phyloP scores from a whole-genome alignment of 2,888 invertebrate genomes.

The Parapristionchus giblindavisi region DNA sequence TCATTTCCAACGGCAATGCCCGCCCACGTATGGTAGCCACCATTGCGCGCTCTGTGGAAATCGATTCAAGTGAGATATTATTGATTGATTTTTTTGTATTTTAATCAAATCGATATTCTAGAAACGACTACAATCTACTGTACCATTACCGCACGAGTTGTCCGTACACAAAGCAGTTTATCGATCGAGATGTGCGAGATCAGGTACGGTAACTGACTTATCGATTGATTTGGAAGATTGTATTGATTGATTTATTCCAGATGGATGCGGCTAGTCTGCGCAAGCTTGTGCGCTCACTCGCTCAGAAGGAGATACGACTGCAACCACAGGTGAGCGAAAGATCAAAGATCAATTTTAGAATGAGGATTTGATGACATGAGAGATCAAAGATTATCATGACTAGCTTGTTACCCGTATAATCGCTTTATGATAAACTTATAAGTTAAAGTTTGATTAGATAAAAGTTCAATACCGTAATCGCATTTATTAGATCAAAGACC shows the following conservation, averaged over 20 bases:
- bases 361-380: too few species aligned
- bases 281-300: slow-evolving; percentile 54
- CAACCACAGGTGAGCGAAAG: slow-evolving; percentile 31
- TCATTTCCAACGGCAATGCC: too few species aligned
- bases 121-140: slow-evolving; percentile 66
- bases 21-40: too few species aligned
- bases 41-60: slow-evolving; percentile 65
- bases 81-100: neutral
- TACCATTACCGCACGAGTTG: slow-evolving; percentile 65
- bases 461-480: too few species aligned
- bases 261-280: slow-evolving; percentile 54
- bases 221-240: neutral
- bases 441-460: too few species aligned
- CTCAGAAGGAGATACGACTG: slow-evolving; percentile 46
- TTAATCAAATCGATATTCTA: slow-evolving; percentile 34
- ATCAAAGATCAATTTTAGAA: too few species aligned
- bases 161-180: slow-evolving; percentile 58
- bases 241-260: slow-evolving; percentile 35
- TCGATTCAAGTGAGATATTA: slow-evolving; percentile 46
- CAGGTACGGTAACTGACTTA: slow-evolving; percentile 37
- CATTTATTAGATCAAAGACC: too few species aligned
- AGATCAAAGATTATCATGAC: too few species aligned
- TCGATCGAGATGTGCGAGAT: slow-evolving; percentile 57
- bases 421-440: too few species aligned
- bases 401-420: too few species aligned